Conservation (phyloP, 2,113 vertebrate genomes). For the Dendropsophus ebraccatus region DNA sequence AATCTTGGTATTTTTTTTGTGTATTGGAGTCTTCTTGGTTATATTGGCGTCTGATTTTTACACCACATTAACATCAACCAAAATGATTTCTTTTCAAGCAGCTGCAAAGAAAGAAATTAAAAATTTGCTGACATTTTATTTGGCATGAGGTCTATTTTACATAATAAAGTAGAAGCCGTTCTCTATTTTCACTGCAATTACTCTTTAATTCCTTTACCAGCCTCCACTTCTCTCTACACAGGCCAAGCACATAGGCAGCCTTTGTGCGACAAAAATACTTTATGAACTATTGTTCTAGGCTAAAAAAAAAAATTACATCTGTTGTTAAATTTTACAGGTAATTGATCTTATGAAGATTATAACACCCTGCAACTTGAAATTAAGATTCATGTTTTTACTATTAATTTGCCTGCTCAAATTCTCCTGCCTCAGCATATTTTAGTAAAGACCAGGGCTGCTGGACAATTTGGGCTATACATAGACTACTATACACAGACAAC, state of each 20-base stretch:
- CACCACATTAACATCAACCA: not conserved
- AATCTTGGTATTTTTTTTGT: not conserved
- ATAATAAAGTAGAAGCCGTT: slow-evolving; percentile 16
- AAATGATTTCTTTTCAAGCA: slow-evolving; percentile 1
- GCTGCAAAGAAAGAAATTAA: slow-evolving; percentile 14
- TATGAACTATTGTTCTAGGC: not conserved
- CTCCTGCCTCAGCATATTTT: too few species aligned
- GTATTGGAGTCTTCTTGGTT: not conserved
- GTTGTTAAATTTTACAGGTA: slow-evolving; percentile 15
- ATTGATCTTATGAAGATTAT: slow-evolving; percentile 13
- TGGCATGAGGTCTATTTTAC: slow-evolving; percentile 16
- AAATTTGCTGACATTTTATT: slow-evolving; percentile 36
- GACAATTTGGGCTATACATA: too few species aligned
- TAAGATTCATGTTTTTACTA: not conserved
- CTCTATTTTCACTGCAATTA: slow-evolving; percentile 19
- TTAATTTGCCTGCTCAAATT: not conserved
- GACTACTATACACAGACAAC: too few species aligned
- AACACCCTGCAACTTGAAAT: not conserved
- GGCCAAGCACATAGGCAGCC: not conserved
- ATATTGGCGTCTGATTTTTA: not conserved
- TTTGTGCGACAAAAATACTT: not conserved
- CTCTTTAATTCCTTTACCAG: slow-evolving; percentile 22
- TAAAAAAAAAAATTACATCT: not conserved
- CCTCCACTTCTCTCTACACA: slow-evolving; percentile 1
- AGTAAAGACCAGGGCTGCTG: too few species aligned